Conservation (phyloP, 2,113 vertebrate genomes). For the Dicrurus megarhynchus region DNA sequence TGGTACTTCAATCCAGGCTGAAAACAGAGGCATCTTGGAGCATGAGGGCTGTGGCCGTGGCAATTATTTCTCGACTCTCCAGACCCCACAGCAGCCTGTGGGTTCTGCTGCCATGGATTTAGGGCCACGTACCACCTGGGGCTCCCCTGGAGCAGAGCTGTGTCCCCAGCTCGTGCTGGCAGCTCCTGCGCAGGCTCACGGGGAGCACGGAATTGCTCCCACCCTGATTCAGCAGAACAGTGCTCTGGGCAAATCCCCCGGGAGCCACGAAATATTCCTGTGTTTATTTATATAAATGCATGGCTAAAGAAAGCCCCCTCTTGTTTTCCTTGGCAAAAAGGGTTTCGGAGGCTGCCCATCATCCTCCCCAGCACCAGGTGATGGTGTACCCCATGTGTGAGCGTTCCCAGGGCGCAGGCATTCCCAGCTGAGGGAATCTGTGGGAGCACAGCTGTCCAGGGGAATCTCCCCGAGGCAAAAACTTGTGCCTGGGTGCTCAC, state of each 20-base stretch:
- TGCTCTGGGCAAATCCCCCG: background rate
- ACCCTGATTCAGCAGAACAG: constrained; percentile 23
- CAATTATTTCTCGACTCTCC: background rate
- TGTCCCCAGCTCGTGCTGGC: background rate
- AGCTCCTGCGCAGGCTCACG: background rate
- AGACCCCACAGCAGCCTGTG: accelerated
- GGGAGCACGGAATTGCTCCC: background rate
- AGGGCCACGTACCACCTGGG: background rate
- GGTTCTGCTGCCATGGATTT: accelerated
- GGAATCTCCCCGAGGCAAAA: background rate
- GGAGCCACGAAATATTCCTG: constrained; percentile 10
- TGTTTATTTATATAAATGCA: constrained; percentile 46
- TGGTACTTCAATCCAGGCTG: background rate
- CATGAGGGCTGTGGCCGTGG: accelerated
- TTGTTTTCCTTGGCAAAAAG: constrained; percentile 35
- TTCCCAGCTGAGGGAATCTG: background rate
- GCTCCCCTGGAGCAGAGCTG: background rate
- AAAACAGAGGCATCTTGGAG: background rate
- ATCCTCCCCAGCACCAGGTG: background rate
- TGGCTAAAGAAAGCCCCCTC: constrained; percentile 43
- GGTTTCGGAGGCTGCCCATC: background rate
- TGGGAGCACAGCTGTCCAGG: background rate
- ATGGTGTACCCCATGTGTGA: accelerated
- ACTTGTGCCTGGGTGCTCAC: background rate
- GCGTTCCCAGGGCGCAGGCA: accelerated